Evolutionary conservation across 2,888 invertebrate species (phyloP).

Genomic region (Noctua comes): DNA sequence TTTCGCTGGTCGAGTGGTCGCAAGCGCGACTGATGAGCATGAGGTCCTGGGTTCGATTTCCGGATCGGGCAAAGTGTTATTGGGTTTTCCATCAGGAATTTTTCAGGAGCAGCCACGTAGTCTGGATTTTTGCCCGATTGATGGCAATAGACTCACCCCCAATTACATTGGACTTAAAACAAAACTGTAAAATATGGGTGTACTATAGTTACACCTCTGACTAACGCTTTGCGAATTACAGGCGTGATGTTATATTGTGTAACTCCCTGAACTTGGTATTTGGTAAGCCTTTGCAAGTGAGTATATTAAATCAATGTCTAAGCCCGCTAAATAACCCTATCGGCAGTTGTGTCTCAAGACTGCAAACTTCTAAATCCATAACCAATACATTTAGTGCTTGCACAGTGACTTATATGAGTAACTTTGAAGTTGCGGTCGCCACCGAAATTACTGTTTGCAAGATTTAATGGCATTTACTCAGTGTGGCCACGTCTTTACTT

Average conservation of each 20-base stretch:
- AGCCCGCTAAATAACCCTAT: neutral
- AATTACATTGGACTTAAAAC: neutral
- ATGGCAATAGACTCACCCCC: neutral
- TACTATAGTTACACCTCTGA: neutral
- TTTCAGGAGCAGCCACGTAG: neutral
- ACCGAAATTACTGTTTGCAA: constrained; percentile 49
- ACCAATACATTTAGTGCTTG: constrained; percentile 19
- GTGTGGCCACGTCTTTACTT: constrained; percentile 27
- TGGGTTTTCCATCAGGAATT: neutral
- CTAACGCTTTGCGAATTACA: neutral
- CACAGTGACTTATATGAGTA: constrained; percentile 1
- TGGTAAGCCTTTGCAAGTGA: neutral
- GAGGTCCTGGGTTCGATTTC: neutral
- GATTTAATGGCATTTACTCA: constrained; percentile 48
- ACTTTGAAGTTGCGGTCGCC: constrained; percentile 26
- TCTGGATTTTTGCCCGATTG: neutral
- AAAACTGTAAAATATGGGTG: neutral
- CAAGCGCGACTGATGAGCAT: neutral
- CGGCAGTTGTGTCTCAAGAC: neutral
- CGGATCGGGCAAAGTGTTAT: neutral
- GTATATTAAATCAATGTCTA: neutral
- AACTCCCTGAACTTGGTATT: neutral
- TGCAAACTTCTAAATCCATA: constrained; percentile 16
- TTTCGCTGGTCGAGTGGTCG: neutral
- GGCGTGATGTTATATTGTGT: neutral